Conservation (phyloP, 2,797 vertebrate species). For the Falco concolor region DNA sequence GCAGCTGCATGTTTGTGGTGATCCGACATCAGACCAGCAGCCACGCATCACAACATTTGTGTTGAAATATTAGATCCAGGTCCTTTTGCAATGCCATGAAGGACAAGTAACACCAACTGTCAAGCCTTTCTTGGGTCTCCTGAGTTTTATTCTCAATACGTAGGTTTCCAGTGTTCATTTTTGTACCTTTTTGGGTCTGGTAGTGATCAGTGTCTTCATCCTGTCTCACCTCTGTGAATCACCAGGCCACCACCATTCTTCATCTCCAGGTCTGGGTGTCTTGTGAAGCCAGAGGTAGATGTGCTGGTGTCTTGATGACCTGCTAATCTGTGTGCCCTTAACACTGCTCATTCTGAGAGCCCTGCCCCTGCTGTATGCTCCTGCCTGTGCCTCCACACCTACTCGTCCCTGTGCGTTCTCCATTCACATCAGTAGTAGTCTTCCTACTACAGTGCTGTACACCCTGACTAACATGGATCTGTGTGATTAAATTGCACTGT, state of each 20-base stretch:
- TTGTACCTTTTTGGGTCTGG: neutral
- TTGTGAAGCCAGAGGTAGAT: neutral
- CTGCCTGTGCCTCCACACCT: neutral
- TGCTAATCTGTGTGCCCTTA: neutral
- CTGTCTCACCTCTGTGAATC: neutral
- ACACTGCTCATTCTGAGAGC: neutral
- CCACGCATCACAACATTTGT: rapidly evolving
- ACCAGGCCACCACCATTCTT: neutral
- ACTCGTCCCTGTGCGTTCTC: neutral
- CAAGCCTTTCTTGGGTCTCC: neutral
- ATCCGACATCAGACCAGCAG: neutral
- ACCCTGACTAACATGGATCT: neutral
- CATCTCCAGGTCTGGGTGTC: neutral
- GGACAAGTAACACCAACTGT: neutral
- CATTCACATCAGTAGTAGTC: neutral
- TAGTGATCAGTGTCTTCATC: neutral
- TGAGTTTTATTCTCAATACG: neutral
- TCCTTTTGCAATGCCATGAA: rapidly evolving
- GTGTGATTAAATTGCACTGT: neutral
- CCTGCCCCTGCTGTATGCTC: neutral
- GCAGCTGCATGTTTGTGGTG: neutral
- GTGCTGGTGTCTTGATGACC: neutral
- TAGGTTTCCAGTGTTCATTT: neutral
- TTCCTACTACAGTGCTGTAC: neutral
- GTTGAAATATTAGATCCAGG: neutral